Conservation (phyloP, 1,140 invertebrate species). For the Subanguina moxae region DNA sequence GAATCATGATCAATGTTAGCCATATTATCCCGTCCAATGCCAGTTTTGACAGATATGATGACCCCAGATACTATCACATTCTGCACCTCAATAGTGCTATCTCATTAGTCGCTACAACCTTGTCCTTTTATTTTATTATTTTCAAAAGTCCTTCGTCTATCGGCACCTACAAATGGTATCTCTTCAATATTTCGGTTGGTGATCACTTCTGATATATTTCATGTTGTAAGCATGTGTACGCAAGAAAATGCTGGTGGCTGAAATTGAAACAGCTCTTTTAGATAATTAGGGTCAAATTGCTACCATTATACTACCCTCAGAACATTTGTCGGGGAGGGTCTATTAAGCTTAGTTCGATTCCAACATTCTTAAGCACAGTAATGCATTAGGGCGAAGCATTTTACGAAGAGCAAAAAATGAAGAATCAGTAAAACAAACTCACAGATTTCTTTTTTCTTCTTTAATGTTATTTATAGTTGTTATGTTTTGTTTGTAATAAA, state of each 20-base stretch:
- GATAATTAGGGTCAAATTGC: neutral
- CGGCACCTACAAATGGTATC: conserved; percentile 15
- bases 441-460: too few relatives aligned
- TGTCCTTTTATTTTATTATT: conserved; percentile 5
- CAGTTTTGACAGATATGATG: conserved; percentile 9
- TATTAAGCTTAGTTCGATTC: too few relatives aligned
- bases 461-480: too few relatives aligned
- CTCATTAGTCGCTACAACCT: neutral
- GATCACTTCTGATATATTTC: neutral
- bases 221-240: neutral
- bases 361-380: too few relatives aligned
- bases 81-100: conserved; percentile 12
- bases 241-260: neutral
- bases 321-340: too few relatives aligned
- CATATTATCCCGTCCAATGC: neutral
- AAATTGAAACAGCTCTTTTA: too few relatives aligned
- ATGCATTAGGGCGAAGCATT: too few relatives aligned
- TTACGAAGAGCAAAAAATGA: too few relatives aligned
- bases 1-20: neutral
- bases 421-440: too few relatives aligned
- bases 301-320: neutral
- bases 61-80: neutral
- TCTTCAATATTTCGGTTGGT: conserved; percentile 7
- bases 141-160: conserved; percentile 6
- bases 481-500: too few relatives aligned